phyloP scores from a whole-genome alignment of 2,888 invertebrate species.

The Steinernema scapterisci region DNA sequence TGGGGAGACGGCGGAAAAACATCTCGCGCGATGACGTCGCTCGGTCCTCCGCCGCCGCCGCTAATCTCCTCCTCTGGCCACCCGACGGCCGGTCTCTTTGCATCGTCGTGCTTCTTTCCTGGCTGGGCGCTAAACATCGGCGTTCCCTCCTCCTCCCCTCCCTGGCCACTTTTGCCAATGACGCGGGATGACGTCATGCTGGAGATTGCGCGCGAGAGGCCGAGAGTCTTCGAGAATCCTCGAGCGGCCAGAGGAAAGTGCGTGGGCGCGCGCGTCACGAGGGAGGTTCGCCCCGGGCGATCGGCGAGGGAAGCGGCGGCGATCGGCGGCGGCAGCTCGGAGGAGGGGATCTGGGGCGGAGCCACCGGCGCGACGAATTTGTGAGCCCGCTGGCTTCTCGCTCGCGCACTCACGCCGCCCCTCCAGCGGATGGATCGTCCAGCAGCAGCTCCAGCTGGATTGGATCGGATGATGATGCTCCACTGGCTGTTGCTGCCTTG shows the following conservation, averaged over 20 bases:
- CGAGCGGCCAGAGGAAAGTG: constrained; percentile 14
- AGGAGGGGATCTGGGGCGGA: constrained; percentile 12
- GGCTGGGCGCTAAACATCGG: constrained; percentile 6
- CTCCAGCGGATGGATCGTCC: not conserved
- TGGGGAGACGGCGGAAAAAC: not conserved
- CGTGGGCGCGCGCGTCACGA: constrained; percentile 11
- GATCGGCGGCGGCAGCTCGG: constrained; percentile 7
- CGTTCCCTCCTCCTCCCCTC: not conserved
- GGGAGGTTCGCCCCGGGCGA: constrained; percentile 22
- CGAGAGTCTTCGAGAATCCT: constrained; percentile 19
- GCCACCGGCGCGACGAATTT: constrained; percentile 9
- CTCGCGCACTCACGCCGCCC: constrained; percentile 24
- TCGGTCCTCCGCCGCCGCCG: constrained; percentile 2
- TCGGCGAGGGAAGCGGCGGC: not conserved
- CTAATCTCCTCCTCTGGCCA: constrained; percentile 12
- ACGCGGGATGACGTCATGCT: constrained; percentile 11
- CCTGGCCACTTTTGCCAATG: constrained; percentile 2
- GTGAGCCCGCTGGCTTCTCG: constrained; percentile 2
- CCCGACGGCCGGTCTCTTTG: not conserved
- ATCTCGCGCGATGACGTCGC: constrained; percentile 18
- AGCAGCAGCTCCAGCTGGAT: constrained; percentile 21
- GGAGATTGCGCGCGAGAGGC: not conserved
- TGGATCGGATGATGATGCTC: too few species aligned
- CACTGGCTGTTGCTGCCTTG: not conserved
- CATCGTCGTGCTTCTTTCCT: not conserved